These are phyloP conservation scores for Monodelphis domestica DNA, from an alignment of 2,797 vertebrate species.

Conservation along the genomic window DNA sequence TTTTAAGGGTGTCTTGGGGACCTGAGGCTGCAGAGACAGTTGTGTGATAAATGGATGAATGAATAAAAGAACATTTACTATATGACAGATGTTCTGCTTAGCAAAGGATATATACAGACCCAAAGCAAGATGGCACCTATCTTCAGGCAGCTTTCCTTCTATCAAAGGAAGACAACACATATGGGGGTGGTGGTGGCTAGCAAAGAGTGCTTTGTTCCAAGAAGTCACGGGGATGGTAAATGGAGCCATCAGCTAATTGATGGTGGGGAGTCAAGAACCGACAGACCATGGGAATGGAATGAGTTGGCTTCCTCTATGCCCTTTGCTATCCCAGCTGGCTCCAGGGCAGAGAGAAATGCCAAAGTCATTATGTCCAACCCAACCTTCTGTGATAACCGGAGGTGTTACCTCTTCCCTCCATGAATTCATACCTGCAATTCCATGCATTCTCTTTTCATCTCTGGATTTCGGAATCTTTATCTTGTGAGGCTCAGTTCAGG, in stretches of 20 bases:
- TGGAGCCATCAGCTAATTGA: background rate
- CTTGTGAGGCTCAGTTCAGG: background rate
- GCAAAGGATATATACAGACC: background rate
- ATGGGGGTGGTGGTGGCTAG: background rate
- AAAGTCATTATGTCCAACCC: background rate
- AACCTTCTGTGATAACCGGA: background rate
- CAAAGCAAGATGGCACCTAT: background rate
- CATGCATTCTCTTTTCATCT: background rate
- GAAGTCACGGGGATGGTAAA: background rate
- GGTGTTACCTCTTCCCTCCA: background rate
- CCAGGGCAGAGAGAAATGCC: background rate
- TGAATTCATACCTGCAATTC: background rate
- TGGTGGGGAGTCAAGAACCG: background rate
- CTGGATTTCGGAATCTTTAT: background rate
- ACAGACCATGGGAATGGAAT: background rate
- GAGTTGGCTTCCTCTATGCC: background rate
- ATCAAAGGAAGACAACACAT: background rate
- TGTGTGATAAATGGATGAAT: background rate
- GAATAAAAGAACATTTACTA: background rate
- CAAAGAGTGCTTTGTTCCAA: background rate
- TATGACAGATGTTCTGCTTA: background rate
- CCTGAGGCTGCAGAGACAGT: background rate
- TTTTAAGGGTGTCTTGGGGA: background rate
- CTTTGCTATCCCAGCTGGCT: background rate
- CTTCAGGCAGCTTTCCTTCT: background rate